Evolutionary conservation across 2,888 invertebrate genomes (phyloP).

Genomic region (Artemia sinica): DNA sequence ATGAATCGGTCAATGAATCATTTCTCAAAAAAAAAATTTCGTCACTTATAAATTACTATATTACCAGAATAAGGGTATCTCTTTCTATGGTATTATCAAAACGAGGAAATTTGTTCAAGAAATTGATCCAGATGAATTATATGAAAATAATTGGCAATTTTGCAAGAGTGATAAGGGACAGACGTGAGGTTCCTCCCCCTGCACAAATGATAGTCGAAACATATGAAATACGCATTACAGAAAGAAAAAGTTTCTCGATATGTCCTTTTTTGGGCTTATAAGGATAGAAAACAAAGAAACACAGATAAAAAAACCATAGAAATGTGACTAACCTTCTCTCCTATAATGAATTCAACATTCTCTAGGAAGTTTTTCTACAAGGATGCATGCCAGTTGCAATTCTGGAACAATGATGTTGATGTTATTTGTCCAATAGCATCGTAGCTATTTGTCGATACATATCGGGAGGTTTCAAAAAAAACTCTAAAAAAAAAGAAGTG

Average conservation of each 20-base stretch:
- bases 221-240: constrained; percentile 27
- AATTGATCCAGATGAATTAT: too few species aligned
- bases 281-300: neutral
- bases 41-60: too few species aligned
- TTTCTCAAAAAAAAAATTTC: too few species aligned
- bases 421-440: constrained; percentile 93
- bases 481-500: constrained; percentile 31
- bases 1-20: too few species aligned
- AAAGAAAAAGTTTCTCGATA: neutral
- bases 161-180: too few species aligned
- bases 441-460: constrained; percentile 93
- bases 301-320: neutral
- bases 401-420: constrained; percentile 90
- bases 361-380: constrained; percentile 89
- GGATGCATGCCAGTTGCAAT: constrained; percentile 84
- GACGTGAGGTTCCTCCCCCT: constrained; percentile 26
- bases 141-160: too few species aligned
- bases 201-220: constrained; percentile 26
- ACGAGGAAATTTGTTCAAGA: too few species aligned
- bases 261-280: neutral
- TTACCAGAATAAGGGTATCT: too few species aligned
- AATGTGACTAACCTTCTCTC: constrained; percentile 51
- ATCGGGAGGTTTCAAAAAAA: constrained; percentile 48
- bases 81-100: too few species aligned
- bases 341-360: constrained; percentile 89